Evolutionary conservation across 2,888 invertebrate genomes (phyloP).

Genomic region (Leptinotarsa peninsularis): DNA sequence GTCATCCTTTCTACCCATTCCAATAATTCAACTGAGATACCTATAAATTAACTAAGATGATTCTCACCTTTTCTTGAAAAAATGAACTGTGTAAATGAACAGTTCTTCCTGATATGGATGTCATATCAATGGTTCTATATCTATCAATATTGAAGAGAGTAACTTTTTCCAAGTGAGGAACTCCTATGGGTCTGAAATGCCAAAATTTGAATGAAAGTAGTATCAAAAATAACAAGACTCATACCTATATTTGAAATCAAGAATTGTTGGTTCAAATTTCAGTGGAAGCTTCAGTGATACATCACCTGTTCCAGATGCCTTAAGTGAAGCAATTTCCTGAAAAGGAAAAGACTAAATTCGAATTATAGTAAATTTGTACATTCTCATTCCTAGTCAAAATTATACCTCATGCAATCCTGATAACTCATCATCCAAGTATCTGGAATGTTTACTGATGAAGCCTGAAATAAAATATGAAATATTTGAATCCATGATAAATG

Average conservation of each 20-base stretch:
- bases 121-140: slow-evolving; percentile 89
- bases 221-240: neutral
- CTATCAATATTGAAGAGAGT: slow-evolving; percentile 87
- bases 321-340: slow-evolving; percentile 62
- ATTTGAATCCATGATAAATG: slow-evolving; percentile 46
- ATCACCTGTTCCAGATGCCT: slow-evolving; percentile 50
- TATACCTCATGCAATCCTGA: slow-evolving; percentile 70
- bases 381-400: slow-evolving; percentile 20
- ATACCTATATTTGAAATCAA: slow-evolving; percentile 79
- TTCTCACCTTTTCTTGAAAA: slow-evolving; percentile 90
- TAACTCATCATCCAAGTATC: slow-evolving; percentile 76
- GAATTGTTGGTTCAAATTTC: slow-evolving; percentile 75
- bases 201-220: slow-evolving; percentile 20
- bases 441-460: slow-evolving; percentile 78
- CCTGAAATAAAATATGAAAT: slow-evolving; percentile 68
- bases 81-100: slow-evolving; percentile 97
- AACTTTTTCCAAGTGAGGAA: slow-evolving; percentile 87
- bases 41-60: slow-evolving; percentile 1
- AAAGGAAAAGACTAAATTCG: slow-evolving; percentile 45
- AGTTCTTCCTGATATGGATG: slow-evolving; percentile 94
- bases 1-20: no score
- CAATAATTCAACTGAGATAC: no score
- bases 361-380: slow-evolving; percentile 9
- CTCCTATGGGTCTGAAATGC: slow-evolving; percentile 81
- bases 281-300: slow-evolving; percentile 66